Conservation (phyloP, 1,140 invertebrate genomes). For the Drosophila ogumai region DNA sequence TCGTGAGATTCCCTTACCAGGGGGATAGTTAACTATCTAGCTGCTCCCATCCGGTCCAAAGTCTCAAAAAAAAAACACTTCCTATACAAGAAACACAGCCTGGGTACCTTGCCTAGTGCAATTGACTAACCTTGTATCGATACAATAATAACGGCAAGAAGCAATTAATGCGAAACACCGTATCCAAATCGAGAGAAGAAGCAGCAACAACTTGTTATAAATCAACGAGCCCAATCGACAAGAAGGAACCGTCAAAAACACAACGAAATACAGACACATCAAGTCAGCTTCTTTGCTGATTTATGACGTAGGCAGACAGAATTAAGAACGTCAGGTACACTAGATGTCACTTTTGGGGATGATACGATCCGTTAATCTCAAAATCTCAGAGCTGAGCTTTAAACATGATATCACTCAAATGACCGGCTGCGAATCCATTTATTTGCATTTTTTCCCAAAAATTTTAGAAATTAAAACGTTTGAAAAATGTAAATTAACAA, state of each 20-base stretch:
- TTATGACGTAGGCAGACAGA: constrained; percentile 41
- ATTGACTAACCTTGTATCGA: constrained; percentile 68
- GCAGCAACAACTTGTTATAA: constrained; percentile 75
- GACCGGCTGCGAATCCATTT: too few species aligned
- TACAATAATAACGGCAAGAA: constrained; percentile 69
- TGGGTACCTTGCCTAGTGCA: constrained; percentile 31
- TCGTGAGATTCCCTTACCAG: constrained; percentile 18
- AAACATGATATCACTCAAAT: constrained; percentile 8
- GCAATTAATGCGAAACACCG: constrained; percentile 71
- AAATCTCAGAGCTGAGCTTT: neutral
- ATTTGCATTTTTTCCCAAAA: neutral
- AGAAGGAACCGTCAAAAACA: constrained; percentile 36
- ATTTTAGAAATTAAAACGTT: neutral
- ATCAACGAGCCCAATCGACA: constrained; percentile 46
- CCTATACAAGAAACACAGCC: constrained; percentile 54
- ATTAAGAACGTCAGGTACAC: constrained; percentile 8
- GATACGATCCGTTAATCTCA: constrained; percentile 10
- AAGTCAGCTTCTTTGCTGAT: constrained; percentile 8
- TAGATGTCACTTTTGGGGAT: constrained; percentile 38
- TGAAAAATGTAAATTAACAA: neutral
- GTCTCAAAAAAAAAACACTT: constrained; percentile 43
- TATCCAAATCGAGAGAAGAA: constrained; percentile 46
- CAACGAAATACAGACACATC: constrained; percentile 14
- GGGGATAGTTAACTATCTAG: neutral
- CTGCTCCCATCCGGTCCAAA: constrained; percentile 21